A percentile compares a stretch with the other conserved stretches of the same genome.
phyloP scores from a whole-genome alignment of 2,113 vertebrate species.

The Stegostoma tigrinum region DNA sequence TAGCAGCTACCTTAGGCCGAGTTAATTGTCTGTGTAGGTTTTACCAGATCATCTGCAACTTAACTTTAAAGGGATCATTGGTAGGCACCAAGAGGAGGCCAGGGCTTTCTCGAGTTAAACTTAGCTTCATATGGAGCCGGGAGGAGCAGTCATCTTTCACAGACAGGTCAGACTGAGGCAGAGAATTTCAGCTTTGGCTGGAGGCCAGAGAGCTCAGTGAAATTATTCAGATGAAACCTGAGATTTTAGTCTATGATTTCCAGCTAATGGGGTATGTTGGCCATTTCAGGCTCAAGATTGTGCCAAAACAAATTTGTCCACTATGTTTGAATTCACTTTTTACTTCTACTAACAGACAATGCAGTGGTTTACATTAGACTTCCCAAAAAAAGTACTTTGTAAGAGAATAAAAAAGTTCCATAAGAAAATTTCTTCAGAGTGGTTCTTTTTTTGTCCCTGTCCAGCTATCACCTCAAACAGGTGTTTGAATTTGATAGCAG shows the following conservation, averaged over 20 bases:
- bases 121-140: neutral
- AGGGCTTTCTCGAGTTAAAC: neutral
- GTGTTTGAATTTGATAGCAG: neutral
- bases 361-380: neutral
- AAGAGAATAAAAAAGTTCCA: neutral
- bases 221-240: neutral
- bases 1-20: neutral
- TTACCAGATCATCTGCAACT: neutral
- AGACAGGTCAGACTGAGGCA: neutral
- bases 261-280: neutral
- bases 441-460: neutral
- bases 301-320: neutral
- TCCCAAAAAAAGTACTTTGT: neutral
- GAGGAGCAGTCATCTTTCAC: neutral
- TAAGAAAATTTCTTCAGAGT: neutral
- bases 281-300: neutral
- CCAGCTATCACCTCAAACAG: neutral
- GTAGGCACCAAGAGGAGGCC: neutral
- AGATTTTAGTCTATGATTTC: neutral
- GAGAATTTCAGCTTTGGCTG: neutral
- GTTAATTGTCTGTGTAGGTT: neutral
- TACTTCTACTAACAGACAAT: neutral
- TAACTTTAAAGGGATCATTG: neutral
- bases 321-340: neutral
- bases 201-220: neutral